Conservation (phyloP, 2,888 invertebrate species). For the Lacanobia wlatinum region DNA sequence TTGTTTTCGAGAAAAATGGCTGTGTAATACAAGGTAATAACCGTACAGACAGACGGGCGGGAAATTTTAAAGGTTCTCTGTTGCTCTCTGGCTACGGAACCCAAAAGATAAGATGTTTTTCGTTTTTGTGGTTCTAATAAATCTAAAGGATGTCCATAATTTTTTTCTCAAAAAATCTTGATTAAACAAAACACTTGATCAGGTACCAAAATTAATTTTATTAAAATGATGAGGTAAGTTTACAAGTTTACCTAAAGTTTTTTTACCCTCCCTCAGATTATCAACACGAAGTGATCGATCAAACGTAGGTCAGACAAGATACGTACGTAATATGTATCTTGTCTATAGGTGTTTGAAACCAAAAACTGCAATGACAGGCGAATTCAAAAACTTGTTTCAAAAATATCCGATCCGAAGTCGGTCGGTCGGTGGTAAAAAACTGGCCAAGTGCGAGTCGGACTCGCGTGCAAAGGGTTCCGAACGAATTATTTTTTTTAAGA, state of each 20-base stretch:
- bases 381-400: neutral
- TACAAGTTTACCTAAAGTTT: conserved; percentile 37
- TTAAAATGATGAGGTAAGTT: conserved; percentile 31
- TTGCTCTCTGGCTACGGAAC: neutral
- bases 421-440: too few species aligned
- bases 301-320: conserved; percentile 49
- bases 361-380: conserved; percentile 20
- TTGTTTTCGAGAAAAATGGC: neutral
- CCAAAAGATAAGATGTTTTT: neutral
- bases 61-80: neutral
- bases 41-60: neutral
- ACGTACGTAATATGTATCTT: neutral
- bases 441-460: too few species aligned
- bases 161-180: conserved; percentile 11
- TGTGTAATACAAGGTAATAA: neutral
- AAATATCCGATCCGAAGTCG: neutral
- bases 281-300: conserved; percentile 57
- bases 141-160: neutral
- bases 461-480: too few species aligned
- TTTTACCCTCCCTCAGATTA: conserved; percentile 48
- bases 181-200: conserved; percentile 20
- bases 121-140: conserved; percentile 6
- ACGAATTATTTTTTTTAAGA: too few species aligned
- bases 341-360: conserved; percentile 4
- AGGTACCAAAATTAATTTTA: conserved; percentile 35